A percentile compares a stretch with the other conserved stretches of the same genome.
Conservation (phyloP, 2,113 vertebrate species). For the Zootoca vivipara region DNA sequence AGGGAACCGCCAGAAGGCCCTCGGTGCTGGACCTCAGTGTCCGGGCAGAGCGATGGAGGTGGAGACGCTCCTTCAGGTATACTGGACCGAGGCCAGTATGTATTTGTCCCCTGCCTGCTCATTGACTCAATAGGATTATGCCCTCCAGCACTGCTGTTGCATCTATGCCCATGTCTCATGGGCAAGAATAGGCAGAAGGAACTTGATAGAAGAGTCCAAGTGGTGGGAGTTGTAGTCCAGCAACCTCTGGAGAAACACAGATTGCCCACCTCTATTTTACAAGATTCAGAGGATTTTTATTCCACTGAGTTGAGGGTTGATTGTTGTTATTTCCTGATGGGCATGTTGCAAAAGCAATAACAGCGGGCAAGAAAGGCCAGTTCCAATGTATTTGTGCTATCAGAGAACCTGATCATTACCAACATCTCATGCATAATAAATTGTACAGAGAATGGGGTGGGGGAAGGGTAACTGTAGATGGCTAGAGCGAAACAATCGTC, state of each 20-base stretch:
- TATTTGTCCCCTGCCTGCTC: neutral
- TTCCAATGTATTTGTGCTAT: conserved; percentile 50
- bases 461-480: conserved; percentile 51
- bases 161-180: neutral
- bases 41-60: no score
- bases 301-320: neutral
- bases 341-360: conserved; percentile 20
- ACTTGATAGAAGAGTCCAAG: neutral
- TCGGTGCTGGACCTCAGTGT: no score
- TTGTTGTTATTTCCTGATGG: no score
- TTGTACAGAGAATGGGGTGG: conserved; percentile 38
- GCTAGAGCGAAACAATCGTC: conserved; percentile 49
- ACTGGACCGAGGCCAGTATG: no score
- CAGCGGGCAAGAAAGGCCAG: conserved; percentile 39
- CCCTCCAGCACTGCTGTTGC: neutral
- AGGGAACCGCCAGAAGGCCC: no score
- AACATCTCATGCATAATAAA: conserved; percentile 47
- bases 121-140: neutral
- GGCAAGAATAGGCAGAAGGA: neutral
- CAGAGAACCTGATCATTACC: conserved; percentile 43
- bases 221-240: no score
- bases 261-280: no score
- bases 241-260: no score
- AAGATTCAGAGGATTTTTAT: neutral
- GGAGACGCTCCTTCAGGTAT: no score